Conservation (phyloP, 2,113 vertebrate genomes). For the Hymenochirus boettgeri region DNA sequence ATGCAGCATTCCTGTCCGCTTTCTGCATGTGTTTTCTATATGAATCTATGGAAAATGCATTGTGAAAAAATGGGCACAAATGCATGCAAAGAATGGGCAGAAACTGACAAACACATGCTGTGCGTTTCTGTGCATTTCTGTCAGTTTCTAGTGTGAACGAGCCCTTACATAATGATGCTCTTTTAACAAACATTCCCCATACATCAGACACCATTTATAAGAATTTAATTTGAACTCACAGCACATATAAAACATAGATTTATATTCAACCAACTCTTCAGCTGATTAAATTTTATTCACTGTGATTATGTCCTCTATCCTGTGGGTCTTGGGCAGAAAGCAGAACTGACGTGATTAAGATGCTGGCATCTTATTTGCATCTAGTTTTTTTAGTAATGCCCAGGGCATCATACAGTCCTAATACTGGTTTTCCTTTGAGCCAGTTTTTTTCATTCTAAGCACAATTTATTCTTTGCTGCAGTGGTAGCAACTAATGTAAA, state of each 20-base stretch:
- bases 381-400: constrained; percentile 12
- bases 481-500: constrained; percentile 14
- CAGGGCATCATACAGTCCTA: background rate
- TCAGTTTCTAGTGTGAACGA: no score
- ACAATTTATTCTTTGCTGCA: background rate
- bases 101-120: no score
- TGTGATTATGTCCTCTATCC: constrained; percentile 16
- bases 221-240: background rate
- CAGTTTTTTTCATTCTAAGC: background rate
- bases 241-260: constrained; percentile 13
- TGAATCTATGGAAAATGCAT: no score
- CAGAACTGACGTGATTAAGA: constrained; percentile 11
- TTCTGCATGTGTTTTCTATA: no score
- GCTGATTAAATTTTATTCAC: constrained; percentile 21
- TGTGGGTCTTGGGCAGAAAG: constrained; percentile 12
- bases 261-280: constrained; percentile 10
- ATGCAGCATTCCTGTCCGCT: no score
- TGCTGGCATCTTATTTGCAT: constrained; percentile 16
- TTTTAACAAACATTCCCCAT: background rate
- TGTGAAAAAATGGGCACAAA: no score
- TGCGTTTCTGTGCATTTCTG: no score
- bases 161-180: no score
- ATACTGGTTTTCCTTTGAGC: background rate
- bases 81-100: no score
- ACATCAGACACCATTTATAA: background rate